Evolutionary conservation across 2,888 invertebrate species (phyloP), one percentile per base, ranked within the genome.

Genomic region (Agriopis marginaria): DNA sequence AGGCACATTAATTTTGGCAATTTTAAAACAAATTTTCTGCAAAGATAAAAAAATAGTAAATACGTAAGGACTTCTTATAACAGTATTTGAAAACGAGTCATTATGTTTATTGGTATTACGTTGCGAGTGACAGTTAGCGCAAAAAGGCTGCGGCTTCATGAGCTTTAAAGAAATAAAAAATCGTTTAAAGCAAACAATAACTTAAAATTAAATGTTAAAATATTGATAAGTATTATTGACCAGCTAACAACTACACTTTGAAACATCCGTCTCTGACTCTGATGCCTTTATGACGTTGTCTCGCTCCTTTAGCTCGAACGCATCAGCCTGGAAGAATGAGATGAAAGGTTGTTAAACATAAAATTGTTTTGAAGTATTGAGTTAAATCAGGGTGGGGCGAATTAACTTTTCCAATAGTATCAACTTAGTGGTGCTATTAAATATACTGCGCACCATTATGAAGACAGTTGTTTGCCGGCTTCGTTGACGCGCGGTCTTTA

Each of bases 221-320:
- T 64, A 63, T 49, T 54, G 32, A 32, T 49, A 51, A 9, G 11
- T 54, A 55, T 55, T 54, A 14, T 50, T 66, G 42, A 62, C 12
- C 56, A 44, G 85, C 84, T 94, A 94, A 89, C 94, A 94, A 79
- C 88, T 89, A 84, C 94, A 94, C 78, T 93, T 94, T 72, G 93
- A 93, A 73, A 89, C 93, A 75, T 94, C 93, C 67, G 92, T 88
- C 79, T 94, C 92, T 12, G 93, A 92, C 79, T 93, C 93, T n/a
- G 92, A 90, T 72, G 94, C 87, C 68, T 94, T 93, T 76, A 94
- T 89, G 49, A 93, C 90, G 82, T 85, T 93, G 77, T 94, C 93
- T 63, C 94, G 84, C 76, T 94, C 94, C 76, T 93, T 93, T 73
- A 94, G 76, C 77, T 94, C 94, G 77, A 94, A 94, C 23, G 94